A percentile compares a stretch with the other conserved stretches of the same genome.
Conservation (phyloP, 35 echinoderm and acorn worm species). For the Ophiothrix spiculata region DNA sequence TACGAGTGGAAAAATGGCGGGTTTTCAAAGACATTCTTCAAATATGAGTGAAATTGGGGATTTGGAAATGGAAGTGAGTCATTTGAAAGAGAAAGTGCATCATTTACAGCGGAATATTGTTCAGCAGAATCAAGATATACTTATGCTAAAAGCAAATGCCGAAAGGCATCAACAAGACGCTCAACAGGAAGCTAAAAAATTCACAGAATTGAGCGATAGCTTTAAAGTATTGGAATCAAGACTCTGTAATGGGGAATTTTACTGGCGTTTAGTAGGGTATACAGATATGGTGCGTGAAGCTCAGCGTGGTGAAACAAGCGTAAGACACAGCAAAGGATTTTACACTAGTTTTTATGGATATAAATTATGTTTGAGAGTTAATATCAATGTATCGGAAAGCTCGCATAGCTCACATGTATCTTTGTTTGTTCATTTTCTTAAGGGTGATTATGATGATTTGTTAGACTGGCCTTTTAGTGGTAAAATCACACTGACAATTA, state of each 20-base stretch:
- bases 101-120: constrained; percentile 34
- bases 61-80: neutral
- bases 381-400: constrained; percentile 71
- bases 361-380: constrained; percentile 82
- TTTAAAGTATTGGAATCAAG: neutral
- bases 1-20: neutral
- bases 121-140: constrained; percentile 43
- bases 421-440: constrained; percentile 97
- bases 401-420: constrained; percentile 55
- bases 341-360: constrained; percentile 86
- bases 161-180: neutral
- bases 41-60: neutral
- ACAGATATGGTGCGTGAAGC: constrained; percentile 47
- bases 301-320: constrained; percentile 56
- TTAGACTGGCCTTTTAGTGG: constrained; percentile 88
- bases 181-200: constrained; percentile 3
- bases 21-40: neutral
- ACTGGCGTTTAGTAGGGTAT: constrained; percentile 74
- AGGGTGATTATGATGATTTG: constrained; percentile 86
- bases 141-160: constrained; percentile 31
- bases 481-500: constrained; percentile 77
- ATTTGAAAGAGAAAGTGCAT: constrained; percentile 50
- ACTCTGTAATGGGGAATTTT: constrained; percentile 65
- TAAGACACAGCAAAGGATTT: constrained; percentile 82
- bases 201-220: neutral